Conservation (phyloP, 2,888 invertebrate genomes). For the Thymelicus lineola region DNA sequence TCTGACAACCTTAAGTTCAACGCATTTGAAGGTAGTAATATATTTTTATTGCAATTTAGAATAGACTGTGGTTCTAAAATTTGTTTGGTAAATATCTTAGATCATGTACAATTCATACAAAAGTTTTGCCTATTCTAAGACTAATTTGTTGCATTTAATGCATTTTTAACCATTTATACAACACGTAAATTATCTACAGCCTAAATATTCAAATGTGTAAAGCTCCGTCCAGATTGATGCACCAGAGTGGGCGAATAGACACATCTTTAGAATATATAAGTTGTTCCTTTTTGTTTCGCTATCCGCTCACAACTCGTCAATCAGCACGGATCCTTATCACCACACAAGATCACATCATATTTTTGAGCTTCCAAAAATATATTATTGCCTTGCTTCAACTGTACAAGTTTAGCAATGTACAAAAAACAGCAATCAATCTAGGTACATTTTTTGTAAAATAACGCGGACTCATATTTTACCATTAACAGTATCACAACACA, state of each 20-base stretch:
- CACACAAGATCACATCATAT: slow-evolving; percentile 44
- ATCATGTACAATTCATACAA: neutral
- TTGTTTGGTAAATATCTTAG: too few species aligned
- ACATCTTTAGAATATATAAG: neutral
- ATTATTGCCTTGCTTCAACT: slow-evolving; percentile 42
- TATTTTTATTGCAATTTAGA: neutral
- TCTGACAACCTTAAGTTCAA: too few species aligned
- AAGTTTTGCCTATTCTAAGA: slow-evolving; percentile 1
- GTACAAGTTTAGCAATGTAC: neutral
- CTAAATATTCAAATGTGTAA: neutral
- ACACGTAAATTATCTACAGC: neutral
- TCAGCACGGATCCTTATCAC: neutral
- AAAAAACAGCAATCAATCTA: too few species aligned
- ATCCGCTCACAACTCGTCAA: neutral
- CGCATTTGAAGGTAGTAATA: neutral
- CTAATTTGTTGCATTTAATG: slow-evolving; percentile 13
- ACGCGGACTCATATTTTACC: too few species aligned
- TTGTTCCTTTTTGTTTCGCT: too few species aligned
- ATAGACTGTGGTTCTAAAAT: neutral
- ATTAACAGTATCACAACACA: too few species aligned
- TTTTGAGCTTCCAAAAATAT: slow-evolving; percentile 53
- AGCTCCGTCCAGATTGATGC: neutral
- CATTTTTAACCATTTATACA: neutral
- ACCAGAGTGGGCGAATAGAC: neutral
- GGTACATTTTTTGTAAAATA: too few species aligned